Conservation (phyloP, 2,888 invertebrate genomes). For the Monochamus alternatus region DNA sequence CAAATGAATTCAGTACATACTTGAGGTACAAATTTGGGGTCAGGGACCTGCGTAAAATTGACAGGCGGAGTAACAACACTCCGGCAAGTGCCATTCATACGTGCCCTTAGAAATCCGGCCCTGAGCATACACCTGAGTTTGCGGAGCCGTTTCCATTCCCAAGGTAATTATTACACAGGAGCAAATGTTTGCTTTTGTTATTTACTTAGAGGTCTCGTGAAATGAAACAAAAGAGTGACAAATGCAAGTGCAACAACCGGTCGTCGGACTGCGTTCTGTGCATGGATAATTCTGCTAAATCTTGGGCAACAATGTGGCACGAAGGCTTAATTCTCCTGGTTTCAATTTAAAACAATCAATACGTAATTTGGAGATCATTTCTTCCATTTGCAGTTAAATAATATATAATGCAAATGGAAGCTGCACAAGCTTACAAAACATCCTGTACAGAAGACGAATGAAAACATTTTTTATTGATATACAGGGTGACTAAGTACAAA, state of each 20-base stretch:
- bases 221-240: slow-evolving; percentile 70
- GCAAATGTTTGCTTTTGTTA: slow-evolving; percentile 68
- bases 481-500: no score
- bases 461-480: no score
- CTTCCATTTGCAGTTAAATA: no score
- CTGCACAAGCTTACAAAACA: no score
- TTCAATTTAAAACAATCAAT: no score
- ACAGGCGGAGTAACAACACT: no score
- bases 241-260: slow-evolving; percentile 69
- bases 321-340: not conserved
- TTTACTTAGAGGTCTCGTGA: slow-evolving; percentile 66
- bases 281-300: slow-evolving; percentile 28
- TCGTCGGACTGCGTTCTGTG: slow-evolving; percentile 61
- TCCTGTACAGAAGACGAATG: no score
- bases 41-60: no score
- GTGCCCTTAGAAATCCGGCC: slow-evolving; percentile 28
- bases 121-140: slow-evolving; percentile 59
- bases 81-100: not conserved
- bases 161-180: slow-evolving; percentile 69
- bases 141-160: slow-evolving; percentile 65
- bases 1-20: no score
- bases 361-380: not conserved
- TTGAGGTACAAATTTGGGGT: no score
- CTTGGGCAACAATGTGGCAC: slow-evolving; percentile 9
- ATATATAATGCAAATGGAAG: no score